These are phyloP conservation scores for Coelopa pilipes DNA, from an alignment of 2,888 invertebrate genomes.

Conservation along the genomic window DNA sequence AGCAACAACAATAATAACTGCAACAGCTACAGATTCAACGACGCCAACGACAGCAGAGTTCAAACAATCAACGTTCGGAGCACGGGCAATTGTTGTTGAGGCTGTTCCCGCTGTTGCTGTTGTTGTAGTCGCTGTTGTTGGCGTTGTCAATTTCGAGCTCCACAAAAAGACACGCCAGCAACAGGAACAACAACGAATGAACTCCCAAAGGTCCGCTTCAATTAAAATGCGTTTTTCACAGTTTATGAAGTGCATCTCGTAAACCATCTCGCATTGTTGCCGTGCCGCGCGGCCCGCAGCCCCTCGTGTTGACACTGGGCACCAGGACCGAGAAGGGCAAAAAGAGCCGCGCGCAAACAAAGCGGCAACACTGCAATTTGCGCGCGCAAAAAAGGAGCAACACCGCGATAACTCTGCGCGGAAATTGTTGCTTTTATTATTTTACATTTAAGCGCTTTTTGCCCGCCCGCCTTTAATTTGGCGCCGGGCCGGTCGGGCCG, in stretches of 20 bases:
- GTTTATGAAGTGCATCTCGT: conserved; percentile 61
- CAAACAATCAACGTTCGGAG: conserved; percentile 16
- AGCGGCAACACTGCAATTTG: conserved; percentile 6
- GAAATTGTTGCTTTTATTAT: background rate
- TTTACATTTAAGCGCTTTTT: background rate
- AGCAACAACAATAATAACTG: conserved; percentile 37
- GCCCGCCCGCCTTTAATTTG: no score
- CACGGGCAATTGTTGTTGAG: background rate
- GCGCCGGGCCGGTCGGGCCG: background rate
- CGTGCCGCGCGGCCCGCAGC: conserved; percentile 18
- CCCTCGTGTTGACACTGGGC: conserved; percentile 7
- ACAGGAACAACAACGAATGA: conserved; percentile 40
- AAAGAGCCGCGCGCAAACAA: background rate
- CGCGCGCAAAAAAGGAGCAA: background rate
- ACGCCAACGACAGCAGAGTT: background rate
- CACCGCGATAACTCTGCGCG: conserved; percentile 8
- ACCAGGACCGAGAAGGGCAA: background rate
- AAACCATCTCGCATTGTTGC: conserved; percentile 50
- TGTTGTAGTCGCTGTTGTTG: background rate
- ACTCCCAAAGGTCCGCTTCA: conserved; percentile 65
- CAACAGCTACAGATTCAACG: conserved; percentile 16
- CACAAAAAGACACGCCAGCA: conserved; percentile 5
- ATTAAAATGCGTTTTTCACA: conserved; percentile 64
- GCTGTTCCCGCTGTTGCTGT: conserved; percentile 16
- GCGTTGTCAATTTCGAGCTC: conserved; percentile 13